Conservation (phyloP, 1,140 invertebrate species). For the roundworm (Caenorhabditis elegans) region WBcel235 BX284602.5:3966501-3967000, state of each 20-base stretch:
- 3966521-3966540: constrained; percentile 25
- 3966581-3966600: neutral
- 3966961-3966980: neutral
- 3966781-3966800: too few relatives aligned
- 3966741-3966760: too few relatives aligned
- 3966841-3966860: too few relatives aligned
- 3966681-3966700: neutral
- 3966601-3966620: neutral
- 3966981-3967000: neutral
- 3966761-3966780: neutral
- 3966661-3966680: neutral
- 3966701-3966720: neutral
- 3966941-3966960: neutral
- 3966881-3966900: too few relatives aligned
- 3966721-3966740: too few relatives aligned
- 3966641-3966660: neutral
- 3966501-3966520: constrained; percentile 42
- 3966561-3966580: neutral
- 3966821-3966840: too few relatives aligned
- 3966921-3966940: neutral
- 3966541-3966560: too few relatives aligned
- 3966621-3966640: neutral
- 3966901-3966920: neutral
- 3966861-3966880: too few relatives aligned
- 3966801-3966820: too few relatives aligned